Base-by-base conservation (phyloP, 2,113 vertebrate genomes). In the Amazona guildingii region DNA sequence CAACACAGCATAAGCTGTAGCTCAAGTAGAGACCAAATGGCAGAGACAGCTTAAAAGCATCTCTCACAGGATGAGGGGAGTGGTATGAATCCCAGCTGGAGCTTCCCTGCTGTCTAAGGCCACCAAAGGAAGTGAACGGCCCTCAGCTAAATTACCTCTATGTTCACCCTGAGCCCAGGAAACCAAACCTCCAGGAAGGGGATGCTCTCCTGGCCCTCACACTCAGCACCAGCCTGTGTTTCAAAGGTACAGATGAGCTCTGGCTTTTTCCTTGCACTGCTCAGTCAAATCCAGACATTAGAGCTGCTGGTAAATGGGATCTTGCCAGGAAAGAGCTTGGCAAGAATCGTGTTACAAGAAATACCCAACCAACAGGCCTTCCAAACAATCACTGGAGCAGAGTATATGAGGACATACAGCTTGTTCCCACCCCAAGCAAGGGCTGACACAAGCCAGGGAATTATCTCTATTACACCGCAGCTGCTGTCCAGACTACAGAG, bases 61-160 rank as follows among this genome's bases (percentile, higher is more conserved):
- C 57, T 52, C 67, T 63, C 52, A n/a, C 20, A 55, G 70, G 31
- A 72, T 82, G 35, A 57, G 18, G 4, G 28, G 28, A 88, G 18
- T 0, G 0, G n/a, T 27, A 15, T 3, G 17, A 75, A 37, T 23
- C 59, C 61, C 81, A 75, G n/a, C 44, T 46, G 48, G 46, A 21
- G 24, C 54, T 41, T 74, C 54, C 39, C 49, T 8, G 6, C 44
- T 70, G 46, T 24, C 66, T 39, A 49, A 64, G 43, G 62, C 67
- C 74, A 91, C 75, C 75, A 83, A 67, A 80, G 23, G 25, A 52
- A 93, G 28, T 31, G 62, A 35, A 79, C 52, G 88, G 70, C 70
- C 44, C 49, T 76, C 49, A 69, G 33, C 24, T 88, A 23, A 10
- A 6, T 3, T 10, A 75, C 25, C 54, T 61, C 37, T 27, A 31